Percentiles rank a stretch among this genome's conserved stretches.
phyloP scores from a whole-genome alignment of 1,140 invertebrate species.

The Drosophila sucinea region DNA sequence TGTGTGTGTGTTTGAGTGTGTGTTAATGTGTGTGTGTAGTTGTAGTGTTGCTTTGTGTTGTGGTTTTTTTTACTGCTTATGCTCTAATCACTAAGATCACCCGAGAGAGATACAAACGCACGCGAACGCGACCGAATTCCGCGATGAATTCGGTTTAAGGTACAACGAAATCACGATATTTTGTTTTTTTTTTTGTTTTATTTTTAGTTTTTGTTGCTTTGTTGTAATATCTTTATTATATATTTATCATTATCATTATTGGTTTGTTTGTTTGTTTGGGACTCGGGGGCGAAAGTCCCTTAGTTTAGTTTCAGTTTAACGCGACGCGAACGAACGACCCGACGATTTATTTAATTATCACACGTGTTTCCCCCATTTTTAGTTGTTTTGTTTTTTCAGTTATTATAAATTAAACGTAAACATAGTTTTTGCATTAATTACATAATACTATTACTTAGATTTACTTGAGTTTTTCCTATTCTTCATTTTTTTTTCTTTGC shows the following conservation, averaged over 20 bases:
- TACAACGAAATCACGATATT: constrained; percentile 83
- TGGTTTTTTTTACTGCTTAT: constrained; percentile 64
- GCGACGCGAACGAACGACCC: constrained; percentile 82
- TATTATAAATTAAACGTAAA: constrained; percentile 61
- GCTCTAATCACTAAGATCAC: constrained; percentile 82
- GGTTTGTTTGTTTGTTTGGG: constrained; percentile 69
- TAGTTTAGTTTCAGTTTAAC: constrained; percentile 59
- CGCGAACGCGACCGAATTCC: constrained; percentile 83
- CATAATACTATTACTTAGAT: constrained; percentile 80
- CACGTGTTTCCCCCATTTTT: constrained; percentile 68
- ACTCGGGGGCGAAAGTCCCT: constrained; percentile 81
- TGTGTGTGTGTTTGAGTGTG: constrained; percentile 36
- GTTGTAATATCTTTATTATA: constrained; percentile 32
- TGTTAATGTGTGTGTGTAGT: constrained; percentile 40
- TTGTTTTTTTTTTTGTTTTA: constrained; percentile 60
- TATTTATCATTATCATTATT: constrained; percentile 54
- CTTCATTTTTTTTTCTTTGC: constrained; percentile 8
- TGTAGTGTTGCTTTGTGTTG: constrained; percentile 47
- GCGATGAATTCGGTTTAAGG: constrained; percentile 83
- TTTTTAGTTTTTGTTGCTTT: constrained; percentile 42
- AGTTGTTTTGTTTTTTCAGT: constrained; percentile 23
- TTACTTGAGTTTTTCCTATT: constrained; percentile 53
- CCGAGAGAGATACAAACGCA: constrained; percentile 83
- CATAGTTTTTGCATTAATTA: constrained; percentile 58
- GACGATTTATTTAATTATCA: constrained; percentile 79